Evolutionary conservation across 2,888 invertebrate genomes (phyloP).

Genomic region (Philhelius pedissequus): DNA sequence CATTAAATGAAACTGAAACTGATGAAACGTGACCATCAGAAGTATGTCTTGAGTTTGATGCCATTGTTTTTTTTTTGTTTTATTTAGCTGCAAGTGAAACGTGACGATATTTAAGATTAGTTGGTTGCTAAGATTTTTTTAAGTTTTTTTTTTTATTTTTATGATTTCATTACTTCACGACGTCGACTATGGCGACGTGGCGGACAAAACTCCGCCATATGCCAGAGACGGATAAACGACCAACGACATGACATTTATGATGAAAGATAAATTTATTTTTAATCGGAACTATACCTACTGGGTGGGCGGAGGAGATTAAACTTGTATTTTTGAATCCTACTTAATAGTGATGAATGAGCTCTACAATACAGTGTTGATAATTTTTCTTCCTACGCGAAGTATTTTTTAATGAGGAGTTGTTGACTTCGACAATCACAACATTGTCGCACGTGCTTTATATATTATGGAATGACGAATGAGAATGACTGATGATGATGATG

Average conservation of each 20-base stretch:
- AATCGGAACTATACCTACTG: conserved; percentile 43
- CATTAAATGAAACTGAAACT: conserved; percentile 28
- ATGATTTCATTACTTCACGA: conserved; percentile 46
- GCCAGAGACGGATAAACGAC: not conserved
- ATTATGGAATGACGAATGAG: no score
- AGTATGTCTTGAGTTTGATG: not conserved
- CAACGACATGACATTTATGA: conserved; percentile 49
- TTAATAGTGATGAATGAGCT: conserved; percentile 5
- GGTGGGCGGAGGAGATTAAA: conserved; percentile 27
- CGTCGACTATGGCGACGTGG: not conserved
- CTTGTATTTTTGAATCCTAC: not conserved
- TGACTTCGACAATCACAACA: not conserved
- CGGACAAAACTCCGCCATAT: not conserved
- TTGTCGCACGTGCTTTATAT: not conserved
- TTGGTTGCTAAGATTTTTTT: conserved; percentile 11
- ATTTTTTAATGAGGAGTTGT: conserved; percentile 2
- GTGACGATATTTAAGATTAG: conserved; percentile 57
- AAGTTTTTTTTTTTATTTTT: not conserved
- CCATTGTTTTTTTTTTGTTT: conserved; percentile 2
- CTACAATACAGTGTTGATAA: not conserved
- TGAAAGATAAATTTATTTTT: conserved; percentile 46
- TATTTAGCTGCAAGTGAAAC: conserved; percentile 31
- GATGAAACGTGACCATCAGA: conserved; percentile 55
- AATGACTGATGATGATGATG: not conserved
- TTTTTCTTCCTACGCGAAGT: conserved; percentile 14